Conservation (phyloP, 1,140 invertebrate genomes). For the Drosophila littoralis region DNA sequence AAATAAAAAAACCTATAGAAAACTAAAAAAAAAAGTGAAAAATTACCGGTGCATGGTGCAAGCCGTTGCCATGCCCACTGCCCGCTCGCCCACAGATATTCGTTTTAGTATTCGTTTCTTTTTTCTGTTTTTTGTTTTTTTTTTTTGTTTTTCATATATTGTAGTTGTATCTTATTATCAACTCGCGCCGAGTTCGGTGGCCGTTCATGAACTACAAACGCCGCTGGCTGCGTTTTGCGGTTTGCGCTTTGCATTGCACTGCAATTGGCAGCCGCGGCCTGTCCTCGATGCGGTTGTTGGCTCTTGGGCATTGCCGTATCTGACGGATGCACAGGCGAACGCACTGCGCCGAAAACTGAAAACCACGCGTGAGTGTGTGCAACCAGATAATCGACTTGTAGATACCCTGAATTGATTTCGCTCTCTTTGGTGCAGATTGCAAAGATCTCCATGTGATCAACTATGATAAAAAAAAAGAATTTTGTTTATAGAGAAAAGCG, state of each 20-base stretch:
- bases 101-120: constrained; percentile 11
- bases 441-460: no score
- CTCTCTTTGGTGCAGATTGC: no score
- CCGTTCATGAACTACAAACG: constrained; percentile 76
- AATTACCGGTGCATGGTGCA: constrained; percentile 45
- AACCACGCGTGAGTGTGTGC: neutral
- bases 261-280: constrained; percentile 33
- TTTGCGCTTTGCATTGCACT: constrained; percentile 49
- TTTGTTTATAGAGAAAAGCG: no score
- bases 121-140: constrained; percentile 17
- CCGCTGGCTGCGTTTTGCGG: constrained; percentile 55
- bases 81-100: constrained; percentile 13
- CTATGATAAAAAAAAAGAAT: no score
- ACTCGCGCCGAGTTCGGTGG: constrained; percentile 63
- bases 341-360: constrained; percentile 36
- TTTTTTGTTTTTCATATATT: constrained; percentile 2
- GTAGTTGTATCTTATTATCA: constrained; percentile 65
- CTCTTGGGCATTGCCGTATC: constrained; percentile 54
- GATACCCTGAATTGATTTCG: constrained; percentile 11
- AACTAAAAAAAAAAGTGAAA: constrained; percentile 13
- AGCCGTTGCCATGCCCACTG: constrained; percentile 29
- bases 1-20: neutral
- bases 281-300: constrained; percentile 71
- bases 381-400: constrained; percentile 21
- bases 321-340: constrained; percentile 59